phyloP scores from a whole-genome alignment of 2,888 invertebrate species.

The Nomada ruficornis region DNA sequence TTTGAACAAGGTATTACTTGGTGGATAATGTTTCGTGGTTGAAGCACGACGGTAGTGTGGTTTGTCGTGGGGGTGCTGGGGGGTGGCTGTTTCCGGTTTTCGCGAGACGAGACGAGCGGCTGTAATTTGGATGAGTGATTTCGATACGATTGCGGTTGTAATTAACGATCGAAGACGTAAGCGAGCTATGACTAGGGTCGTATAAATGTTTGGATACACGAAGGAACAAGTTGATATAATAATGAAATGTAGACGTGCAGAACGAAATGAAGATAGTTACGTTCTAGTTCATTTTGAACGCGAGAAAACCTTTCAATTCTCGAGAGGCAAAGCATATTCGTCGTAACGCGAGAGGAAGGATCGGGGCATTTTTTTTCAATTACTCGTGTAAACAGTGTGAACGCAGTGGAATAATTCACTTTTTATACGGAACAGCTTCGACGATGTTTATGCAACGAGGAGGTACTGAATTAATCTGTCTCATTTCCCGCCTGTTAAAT shows the following conservation, averaged over 20 bases:
- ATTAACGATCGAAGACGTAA: too few species aligned
- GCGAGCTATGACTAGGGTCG: too few species aligned
- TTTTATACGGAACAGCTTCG: constrained; percentile 11
- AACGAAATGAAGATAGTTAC: too few species aligned
- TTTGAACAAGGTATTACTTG: constrained; percentile 20
- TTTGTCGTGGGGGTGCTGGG: background rate
- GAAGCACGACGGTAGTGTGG: background rate
- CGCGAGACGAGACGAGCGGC: too few species aligned
- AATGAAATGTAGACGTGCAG: too few species aligned
- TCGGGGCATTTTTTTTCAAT: background rate
- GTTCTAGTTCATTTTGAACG: too few species aligned
- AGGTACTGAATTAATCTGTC: constrained; percentile 50
- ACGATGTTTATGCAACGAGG: constrained; percentile 7
- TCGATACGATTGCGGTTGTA: too few species aligned
- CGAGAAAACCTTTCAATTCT: too few species aligned
- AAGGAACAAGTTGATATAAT: too few species aligned
- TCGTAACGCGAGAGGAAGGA: background rate
- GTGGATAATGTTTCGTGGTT: background rate
- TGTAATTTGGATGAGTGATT: background rate
- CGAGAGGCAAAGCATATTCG: too few species aligned
- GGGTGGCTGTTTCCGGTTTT: background rate
- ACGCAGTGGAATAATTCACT: constrained; percentile 39
- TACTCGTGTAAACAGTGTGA: background rate
- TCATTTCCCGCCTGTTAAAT: constrained; percentile 47
- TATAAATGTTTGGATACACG: too few species aligned